Conservation (phyloP, 2,113 vertebrate species). For the Chaenogobius annularis region DNA sequence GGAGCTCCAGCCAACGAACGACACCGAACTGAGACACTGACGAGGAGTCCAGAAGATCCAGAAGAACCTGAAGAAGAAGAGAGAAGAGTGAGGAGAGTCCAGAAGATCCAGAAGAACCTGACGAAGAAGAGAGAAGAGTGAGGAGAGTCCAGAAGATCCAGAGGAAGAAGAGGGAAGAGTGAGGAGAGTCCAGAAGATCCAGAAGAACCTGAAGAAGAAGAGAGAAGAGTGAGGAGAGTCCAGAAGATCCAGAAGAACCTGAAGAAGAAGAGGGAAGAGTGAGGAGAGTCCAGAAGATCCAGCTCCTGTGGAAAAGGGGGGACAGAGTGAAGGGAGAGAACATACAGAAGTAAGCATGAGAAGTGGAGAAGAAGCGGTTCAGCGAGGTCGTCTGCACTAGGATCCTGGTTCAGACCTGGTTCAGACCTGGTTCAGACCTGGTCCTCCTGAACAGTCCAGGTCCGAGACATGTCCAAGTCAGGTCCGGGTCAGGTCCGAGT, state of each 20-base stretch:
- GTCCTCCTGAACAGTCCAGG: too few relatives aligned
- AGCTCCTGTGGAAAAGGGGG: too few relatives aligned
- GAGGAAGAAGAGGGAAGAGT: neutral
- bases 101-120: neutral
- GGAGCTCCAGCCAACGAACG: conserved; percentile 86
- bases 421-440: too few relatives aligned
- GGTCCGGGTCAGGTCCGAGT: too few relatives aligned
- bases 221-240: conserved; percentile 81
- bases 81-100: neutral
- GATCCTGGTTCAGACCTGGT: too few relatives aligned
- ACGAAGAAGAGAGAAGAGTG: neutral
- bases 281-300: too few relatives aligned
- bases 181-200: conserved; percentile 81
- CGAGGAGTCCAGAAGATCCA: conserved; percentile 85
- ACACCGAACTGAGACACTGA: conserved; percentile 82
- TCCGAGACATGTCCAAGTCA: too few relatives aligned
- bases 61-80: conserved; percentile 76
- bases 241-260: conserved; percentile 87
- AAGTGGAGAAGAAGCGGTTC: too few relatives aligned
- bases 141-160: too few relatives aligned
- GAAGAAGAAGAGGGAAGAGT: neutral
- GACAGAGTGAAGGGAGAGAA: too few relatives aligned
- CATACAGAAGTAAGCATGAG: too few relatives aligned
- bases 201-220: conserved; percentile 78
- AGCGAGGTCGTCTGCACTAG: too few relatives aligned